phyloP scores from a whole-genome alignment of 2,888 invertebrate species.

The Caenorhabditis sp. region DNA sequence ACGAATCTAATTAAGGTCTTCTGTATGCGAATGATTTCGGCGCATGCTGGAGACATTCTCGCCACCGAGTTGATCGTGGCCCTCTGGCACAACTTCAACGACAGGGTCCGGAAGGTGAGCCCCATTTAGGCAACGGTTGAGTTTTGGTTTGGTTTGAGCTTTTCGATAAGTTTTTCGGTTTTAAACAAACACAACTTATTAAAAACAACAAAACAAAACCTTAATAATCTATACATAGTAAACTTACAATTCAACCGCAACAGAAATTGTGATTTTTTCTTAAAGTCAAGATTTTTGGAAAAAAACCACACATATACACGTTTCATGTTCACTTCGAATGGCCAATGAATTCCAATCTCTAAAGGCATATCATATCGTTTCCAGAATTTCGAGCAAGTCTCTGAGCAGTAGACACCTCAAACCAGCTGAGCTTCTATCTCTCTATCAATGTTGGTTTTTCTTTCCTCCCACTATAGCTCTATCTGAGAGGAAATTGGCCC shows the following conservation, averaged over 20 bases:
- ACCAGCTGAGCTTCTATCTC: slow-evolving; percentile 58
- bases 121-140: slow-evolving; percentile 31
- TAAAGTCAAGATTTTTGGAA: no score
- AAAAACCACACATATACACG: no score
- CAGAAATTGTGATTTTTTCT: no score
- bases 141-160: slow-evolving; percentile 47
- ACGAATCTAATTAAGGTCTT: slow-evolving; percentile 76
- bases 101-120: slow-evolving; percentile 81
- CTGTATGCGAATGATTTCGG: slow-evolving; percentile 83
- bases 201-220: neutral
- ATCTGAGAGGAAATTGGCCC: slow-evolving; percentile 31
- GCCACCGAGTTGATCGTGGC: slow-evolving; percentile 83
- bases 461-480: slow-evolving; percentile 26
- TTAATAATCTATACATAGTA: no score
- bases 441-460: slow-evolving; percentile 64
- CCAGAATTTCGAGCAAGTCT: slow-evolving; percentile 66
- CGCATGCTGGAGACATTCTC: slow-evolving; percentile 83
- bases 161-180: slow-evolving; percentile 36
- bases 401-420: slow-evolving; percentile 61
- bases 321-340: slow-evolving; percentile 4
- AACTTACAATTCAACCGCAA: neutral
- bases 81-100: slow-evolving; percentile 83
- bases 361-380: slow-evolving; percentile 68
- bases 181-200: slow-evolving; percentile 1
- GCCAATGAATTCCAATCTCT: slow-evolving; percentile 44